Evolutionary conservation across 2,888 invertebrate species (phyloP).

Genomic region (Beris chalybata): DNA sequence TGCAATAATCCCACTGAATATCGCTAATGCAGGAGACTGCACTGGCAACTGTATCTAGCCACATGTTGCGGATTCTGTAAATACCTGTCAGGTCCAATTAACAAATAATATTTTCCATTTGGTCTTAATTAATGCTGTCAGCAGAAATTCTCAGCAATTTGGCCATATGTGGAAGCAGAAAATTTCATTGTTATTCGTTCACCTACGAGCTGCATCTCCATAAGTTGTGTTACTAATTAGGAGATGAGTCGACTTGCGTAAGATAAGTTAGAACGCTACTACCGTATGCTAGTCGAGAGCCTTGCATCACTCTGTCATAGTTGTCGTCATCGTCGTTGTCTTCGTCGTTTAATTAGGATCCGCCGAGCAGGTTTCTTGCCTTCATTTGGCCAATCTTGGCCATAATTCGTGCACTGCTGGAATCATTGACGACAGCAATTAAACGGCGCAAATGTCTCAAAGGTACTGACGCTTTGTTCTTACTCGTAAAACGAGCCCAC

Average conservation of each 20-base stretch:
- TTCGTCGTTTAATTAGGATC: constrained; percentile 21
- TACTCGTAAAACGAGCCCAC: neutral
- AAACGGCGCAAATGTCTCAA: constrained; percentile 21
- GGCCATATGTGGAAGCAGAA: constrained; percentile 26
- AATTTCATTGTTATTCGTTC: constrained; percentile 23
- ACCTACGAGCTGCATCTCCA: constrained; percentile 29
- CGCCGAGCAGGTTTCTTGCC: constrained; percentile 1
- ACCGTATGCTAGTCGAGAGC: neutral
- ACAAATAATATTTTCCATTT: constrained; percentile 32
- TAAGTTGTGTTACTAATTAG: constrained; percentile 29
- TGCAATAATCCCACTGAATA: constrained; percentile 1
- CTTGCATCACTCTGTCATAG: neutral
- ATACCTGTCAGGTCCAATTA: constrained; percentile 33
- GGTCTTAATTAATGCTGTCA: constrained; percentile 31
- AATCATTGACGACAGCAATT: neutral
- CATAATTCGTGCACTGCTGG: constrained; percentile 8
- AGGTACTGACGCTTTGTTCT: constrained; percentile 25
- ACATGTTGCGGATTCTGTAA: constrained; percentile 24
- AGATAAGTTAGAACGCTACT: neutral
- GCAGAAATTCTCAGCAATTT: constrained; percentile 27
- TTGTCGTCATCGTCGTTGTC: neutral
- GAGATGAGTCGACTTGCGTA: constrained; percentile 10
- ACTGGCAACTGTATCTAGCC: neutral
- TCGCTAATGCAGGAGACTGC: constrained; percentile 5
- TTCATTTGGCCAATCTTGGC: constrained; percentile 8